phyloP scores from a whole-genome alignment of 1,140 invertebrate genomes.

The Drosophila bocqueti region DNA sequence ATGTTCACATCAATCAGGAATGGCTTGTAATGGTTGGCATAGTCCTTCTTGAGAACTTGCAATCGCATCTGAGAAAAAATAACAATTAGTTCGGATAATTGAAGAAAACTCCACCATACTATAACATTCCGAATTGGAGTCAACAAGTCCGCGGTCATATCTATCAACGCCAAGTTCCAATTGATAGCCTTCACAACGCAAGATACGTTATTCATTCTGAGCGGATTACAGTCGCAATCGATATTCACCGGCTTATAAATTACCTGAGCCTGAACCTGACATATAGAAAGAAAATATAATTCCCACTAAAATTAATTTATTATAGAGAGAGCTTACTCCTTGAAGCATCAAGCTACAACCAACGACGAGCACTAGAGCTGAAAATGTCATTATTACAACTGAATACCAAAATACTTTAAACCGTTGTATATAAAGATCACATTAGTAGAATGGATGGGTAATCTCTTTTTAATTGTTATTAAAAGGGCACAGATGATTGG shows the following conservation, averaged over 20 bases:
- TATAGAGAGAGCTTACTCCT: background rate
- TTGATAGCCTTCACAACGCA: too few species aligned
- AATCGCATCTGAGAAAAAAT: background rate
- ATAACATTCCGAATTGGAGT: too few species aligned
- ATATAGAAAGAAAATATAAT: background rate
- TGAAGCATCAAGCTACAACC: background rate
- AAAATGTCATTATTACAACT: background rate
- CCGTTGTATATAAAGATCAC: background rate
- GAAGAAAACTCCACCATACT: too few species aligned
- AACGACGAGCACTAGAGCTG: background rate
- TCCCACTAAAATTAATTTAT: background rate
- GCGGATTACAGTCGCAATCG: too few species aligned
- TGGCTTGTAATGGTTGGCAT: constrained; percentile 47
- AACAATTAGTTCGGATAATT: too few species aligned
- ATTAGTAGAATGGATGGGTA: background rate
- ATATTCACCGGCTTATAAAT: too few species aligned
- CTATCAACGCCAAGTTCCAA: too few species aligned
- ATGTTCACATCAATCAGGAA: constrained; percentile 36
- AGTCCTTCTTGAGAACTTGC: constrained; percentile 33
- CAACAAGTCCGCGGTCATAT: too few species aligned
- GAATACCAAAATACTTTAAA: background rate
- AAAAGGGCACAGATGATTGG: background rate
- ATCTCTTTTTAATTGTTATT: background rate
- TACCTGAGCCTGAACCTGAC: too few species aligned
- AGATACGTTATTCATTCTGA: too few species aligned